phyloP scores from a whole-genome alignment of 2,113 vertebrate genomes.

The Sardina pilchardus region DNA sequence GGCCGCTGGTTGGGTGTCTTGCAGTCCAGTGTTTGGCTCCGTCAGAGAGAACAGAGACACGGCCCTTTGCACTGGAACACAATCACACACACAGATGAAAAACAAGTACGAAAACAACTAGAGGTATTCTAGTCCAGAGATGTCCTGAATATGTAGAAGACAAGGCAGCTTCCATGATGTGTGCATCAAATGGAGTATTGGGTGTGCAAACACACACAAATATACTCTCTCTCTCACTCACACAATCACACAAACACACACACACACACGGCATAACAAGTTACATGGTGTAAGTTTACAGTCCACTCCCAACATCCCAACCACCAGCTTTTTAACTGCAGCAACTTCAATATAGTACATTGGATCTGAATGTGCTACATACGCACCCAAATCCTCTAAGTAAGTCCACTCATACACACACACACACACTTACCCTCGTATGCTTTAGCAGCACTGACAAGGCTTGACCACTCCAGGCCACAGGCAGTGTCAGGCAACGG shows the following conservation, averaged over 20 bases:
- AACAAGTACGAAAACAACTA: neutral
- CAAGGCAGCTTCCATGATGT: neutral
- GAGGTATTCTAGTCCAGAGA: too few relatives aligned
- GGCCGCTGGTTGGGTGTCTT: conserved; percentile 67
- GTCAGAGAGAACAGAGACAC: conserved; percentile 87
- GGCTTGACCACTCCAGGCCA: conserved; percentile 89
- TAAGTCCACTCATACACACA: neutral
- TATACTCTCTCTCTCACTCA: neutral
- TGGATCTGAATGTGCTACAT: conserved; percentile 27
- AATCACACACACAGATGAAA: conserved; percentile 23
- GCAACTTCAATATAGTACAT: too few relatives aligned
- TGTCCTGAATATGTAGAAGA: neutral
- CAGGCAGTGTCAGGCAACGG: conserved; percentile 85
- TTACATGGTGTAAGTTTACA: neutral
- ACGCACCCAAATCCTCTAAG: neutral
- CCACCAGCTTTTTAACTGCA: too few relatives aligned
- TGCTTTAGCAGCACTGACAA: conserved; percentile 87
- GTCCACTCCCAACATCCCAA: too few relatives aligned
- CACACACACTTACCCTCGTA: conserved; percentile 79
- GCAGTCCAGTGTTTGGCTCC: conserved; percentile 68
- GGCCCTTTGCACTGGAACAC: conserved; percentile 81
- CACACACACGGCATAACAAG: conserved; percentile 19
- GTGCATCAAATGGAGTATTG: neutral
- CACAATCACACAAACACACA: conserved; percentile 5
- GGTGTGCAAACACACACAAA: neutral